These are phyloP conservation scores for Galbula dea DNA, from an alignment of 2,113 vertebrate species.

Conservation along the genomic window DNA sequence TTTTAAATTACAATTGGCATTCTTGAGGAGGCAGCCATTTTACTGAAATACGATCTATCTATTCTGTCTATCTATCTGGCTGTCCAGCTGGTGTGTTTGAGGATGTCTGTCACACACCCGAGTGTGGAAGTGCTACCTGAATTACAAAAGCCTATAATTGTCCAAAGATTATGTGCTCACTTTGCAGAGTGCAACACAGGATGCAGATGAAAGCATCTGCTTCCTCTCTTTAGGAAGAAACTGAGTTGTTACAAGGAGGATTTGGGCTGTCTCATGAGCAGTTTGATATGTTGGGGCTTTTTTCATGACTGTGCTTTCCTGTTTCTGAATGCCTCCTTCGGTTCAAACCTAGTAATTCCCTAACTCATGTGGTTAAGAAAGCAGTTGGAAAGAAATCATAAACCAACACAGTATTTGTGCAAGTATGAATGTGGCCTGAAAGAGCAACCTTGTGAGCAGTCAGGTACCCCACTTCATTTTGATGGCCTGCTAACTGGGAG, in stretches of 20 bases:
- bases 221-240: background rate
- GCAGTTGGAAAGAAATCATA: background rate
- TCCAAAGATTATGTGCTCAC: accelerated
- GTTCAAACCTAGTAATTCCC: background rate
- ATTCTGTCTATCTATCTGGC: background rate
- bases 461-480: accelerated
- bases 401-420: background rate
- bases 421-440: background rate
- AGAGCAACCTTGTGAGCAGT: background rate
- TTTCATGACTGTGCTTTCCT: background rate
- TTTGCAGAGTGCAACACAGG: accelerated
- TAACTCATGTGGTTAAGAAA: background rate
- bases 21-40: background rate
- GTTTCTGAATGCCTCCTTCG: background rate
- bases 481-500: background rate
- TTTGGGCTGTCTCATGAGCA: background rate
- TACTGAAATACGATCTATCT: constrained; percentile 53
- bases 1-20: constrained; percentile 61
- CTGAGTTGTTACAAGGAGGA: background rate
- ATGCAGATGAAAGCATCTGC: accelerated
- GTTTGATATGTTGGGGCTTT: background rate
- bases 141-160: background rate
- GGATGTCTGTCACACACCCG: background rate
- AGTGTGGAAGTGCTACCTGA: background rate
- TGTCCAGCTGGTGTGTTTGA: background rate